Conservation (phyloP, 1,140 invertebrate species). For the Formica exsecta region DNA sequence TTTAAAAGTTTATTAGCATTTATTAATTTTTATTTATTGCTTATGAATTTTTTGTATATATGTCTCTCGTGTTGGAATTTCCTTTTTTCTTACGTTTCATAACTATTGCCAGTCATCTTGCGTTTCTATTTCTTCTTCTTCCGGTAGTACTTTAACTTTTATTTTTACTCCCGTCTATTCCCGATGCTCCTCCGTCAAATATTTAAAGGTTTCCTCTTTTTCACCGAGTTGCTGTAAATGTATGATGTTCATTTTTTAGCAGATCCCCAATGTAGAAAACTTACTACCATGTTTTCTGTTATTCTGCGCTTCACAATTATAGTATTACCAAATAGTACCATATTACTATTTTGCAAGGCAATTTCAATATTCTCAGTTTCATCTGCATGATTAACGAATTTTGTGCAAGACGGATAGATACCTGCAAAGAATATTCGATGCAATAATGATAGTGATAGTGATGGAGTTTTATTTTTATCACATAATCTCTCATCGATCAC, state of each 20-base stretch:
- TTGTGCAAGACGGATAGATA: not conserved
- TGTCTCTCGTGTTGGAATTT: not conserved
- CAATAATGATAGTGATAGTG: not conserved
- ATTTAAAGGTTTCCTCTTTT: conserved; percentile 59
- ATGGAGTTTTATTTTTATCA: conserved; percentile 30
- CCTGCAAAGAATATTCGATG: not conserved
- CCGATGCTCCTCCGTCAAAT: conserved; percentile 35
- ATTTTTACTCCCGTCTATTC: conserved; percentile 40
- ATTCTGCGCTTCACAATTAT: conserved; percentile 5
- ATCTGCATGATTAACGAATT: conserved; percentile 20
- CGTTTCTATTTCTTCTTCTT: not conserved
- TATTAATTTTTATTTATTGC: not conserved
- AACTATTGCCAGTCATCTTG: not conserved
- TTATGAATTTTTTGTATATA: not conserved
- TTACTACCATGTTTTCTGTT: conserved; percentile 15
- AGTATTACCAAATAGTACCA: no score
- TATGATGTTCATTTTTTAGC: conserved; percentile 51
- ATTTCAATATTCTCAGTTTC: conserved; percentile 27
- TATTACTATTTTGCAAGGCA: not conserved
- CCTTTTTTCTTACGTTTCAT: not conserved
- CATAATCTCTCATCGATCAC: conserved; percentile 8
- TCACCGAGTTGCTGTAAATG: conserved; percentile 56
- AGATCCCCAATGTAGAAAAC: conserved; percentile 19
- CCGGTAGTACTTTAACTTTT: conserved; percentile 23
- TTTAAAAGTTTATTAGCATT: not conserved